Base-by-base conservation (phyloP, 2,113 vertebrate species). In the Dryoscopus gambensis region DNA sequence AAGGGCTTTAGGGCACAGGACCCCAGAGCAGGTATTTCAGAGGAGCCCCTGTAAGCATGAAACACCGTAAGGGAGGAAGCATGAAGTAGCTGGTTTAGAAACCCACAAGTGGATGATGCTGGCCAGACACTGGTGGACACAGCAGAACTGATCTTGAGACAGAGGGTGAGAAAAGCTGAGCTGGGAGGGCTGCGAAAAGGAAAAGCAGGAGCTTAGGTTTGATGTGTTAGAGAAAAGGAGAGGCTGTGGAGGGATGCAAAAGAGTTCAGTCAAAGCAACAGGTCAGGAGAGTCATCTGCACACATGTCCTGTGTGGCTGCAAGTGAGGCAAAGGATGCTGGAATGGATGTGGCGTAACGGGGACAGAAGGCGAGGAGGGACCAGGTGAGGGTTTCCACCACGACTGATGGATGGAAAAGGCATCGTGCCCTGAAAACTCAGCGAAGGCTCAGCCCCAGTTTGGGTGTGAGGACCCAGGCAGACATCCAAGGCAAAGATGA, bases 341-440 rank as follows among this genome's bases (percentile, higher is more conserved):
- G 81, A 56, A 60, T 33, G 64, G 60, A 47, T 7, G 37, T 3
- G 9, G 40, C 46, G 23, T 0, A 12, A 64, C 0, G 5, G 40
- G 67, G 62, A 67, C 18, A 20, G 4, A 4, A 53, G 39, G 40
- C 0, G 0, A 86, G 50, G 24, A 60, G 31, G n/a, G 17, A 68
- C 10, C 31, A 68, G 31, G 39, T 6, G 49, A 57, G 9, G 33
- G 60, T 20, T 87, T 40, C 80, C 59, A 73, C 31, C 28, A 9
- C 0, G 1, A 28, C 68, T 40, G 24, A 30, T 0, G 5, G 80
- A 73, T 23, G 23, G 65, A 20, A 69, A 50, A 73, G 27, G 44
- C 79, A 75, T 9, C 0, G 0, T 40, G 39, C 23, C 47, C 50
- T 67, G 65, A 67, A 84, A 78, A 35, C 44, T 12, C 35, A 28